Evolutionary conservation across 2,113 vertebrate species (phyloP).

Genomic region (Fulica atra): DNA sequence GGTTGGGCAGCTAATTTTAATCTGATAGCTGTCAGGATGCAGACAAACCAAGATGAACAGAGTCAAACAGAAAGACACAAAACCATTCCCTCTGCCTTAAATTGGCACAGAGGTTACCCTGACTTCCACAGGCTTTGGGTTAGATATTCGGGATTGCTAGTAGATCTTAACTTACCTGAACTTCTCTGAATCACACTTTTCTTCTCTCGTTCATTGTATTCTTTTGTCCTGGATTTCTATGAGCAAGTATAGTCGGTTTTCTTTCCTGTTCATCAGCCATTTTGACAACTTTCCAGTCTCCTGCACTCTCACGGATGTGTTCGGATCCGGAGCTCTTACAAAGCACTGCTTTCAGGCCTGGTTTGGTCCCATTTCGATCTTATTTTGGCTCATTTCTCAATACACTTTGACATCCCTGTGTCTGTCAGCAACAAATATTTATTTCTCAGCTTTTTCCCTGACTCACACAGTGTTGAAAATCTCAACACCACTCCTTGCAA

Average conservation of each 20-base stretch:
- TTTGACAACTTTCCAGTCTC: neutral
- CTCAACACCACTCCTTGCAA: neutral
- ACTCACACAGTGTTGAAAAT: neutral
- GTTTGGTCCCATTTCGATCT: neutral
- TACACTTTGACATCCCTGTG: neutral
- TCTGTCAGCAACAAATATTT: constrained; percentile 1
- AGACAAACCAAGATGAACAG: neutral
- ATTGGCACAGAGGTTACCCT: neutral
- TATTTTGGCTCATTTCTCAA: neutral
- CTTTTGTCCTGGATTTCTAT: neutral
- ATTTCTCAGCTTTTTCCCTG: neutral
- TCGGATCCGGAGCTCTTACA: neutral
- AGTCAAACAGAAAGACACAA: neutral
- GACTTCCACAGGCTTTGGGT: neutral
- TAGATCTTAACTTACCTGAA: accelerated
- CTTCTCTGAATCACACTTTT: neutral
- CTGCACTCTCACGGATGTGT: neutral
- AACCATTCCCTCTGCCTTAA: neutral
- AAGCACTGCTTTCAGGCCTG: neutral
- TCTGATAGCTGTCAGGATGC: neutral
- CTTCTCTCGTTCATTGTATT: neutral
- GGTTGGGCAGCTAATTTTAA: neutral
- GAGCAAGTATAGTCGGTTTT: neutral
- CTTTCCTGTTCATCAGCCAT: neutral
- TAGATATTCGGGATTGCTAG: neutral